Percentiles rank a stretch among this genome's conserved stretches.
Evolutionary conservation across 2,797 vertebrate species (phyloP).

Genomic region (Pyrocephalus nanus): DNA sequence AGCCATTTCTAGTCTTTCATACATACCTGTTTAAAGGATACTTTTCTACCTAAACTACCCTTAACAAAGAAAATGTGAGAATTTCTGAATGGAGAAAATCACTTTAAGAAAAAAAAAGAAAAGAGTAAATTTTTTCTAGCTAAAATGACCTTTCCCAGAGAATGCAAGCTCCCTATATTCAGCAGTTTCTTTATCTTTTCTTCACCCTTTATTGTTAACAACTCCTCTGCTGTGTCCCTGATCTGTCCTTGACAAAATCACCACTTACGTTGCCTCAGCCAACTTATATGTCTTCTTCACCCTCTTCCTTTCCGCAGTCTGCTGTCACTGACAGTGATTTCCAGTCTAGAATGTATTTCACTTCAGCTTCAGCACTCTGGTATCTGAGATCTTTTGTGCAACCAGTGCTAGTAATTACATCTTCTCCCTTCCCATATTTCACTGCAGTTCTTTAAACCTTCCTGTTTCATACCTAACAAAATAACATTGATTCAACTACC

Average conservation of each 20-base stretch:
- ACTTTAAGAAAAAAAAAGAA: background rate
- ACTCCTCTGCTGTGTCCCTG: background rate
- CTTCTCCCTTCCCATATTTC: background rate
- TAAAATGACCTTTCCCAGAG: background rate
- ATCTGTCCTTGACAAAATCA: background rate
- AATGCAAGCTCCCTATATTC: background rate
- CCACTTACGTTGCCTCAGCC: background rate
- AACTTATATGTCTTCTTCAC: background rate
- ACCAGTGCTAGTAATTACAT: background rate
- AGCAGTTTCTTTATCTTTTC: background rate
- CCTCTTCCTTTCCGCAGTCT: background rate
- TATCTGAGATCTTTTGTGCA: background rate
- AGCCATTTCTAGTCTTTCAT: background rate
- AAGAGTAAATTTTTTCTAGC: background rate
- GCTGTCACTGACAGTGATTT: background rate
- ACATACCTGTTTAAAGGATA: background rate
- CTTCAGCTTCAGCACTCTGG: background rate
- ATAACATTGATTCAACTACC: background rate
- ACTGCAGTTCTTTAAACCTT: background rate
- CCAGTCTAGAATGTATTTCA: background rate
- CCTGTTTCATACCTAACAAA: background rate
- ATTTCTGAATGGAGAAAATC: background rate
- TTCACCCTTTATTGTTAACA: background rate
- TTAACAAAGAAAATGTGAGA: background rate
- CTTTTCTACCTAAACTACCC: background rate